Evolutionary conservation across 2,888 invertebrate species (phyloP).

Genomic region (Chironomus riparius): DNA sequence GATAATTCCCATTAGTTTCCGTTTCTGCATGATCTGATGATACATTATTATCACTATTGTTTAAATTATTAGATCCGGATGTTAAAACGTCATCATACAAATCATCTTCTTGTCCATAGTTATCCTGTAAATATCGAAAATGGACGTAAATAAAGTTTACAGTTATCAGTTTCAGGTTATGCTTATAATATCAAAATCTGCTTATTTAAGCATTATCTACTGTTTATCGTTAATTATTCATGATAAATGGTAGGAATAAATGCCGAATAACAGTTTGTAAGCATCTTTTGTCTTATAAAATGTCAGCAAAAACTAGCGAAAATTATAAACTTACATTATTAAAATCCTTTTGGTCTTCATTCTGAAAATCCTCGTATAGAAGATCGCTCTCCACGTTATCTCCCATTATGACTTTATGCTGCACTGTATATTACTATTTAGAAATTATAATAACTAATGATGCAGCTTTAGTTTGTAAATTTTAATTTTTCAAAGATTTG

Average conservation of each 20-base stretch:
- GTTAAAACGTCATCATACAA: slow-evolving; percentile 93
- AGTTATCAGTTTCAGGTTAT: slow-evolving; percentile 12
- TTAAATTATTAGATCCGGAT: slow-evolving; percentile 54
- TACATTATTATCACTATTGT: slow-evolving; percentile 53
- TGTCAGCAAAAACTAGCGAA: background rate
- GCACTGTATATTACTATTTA: too few relatives aligned
- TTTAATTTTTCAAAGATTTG: background rate
- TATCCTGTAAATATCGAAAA: slow-evolving; percentile 48
- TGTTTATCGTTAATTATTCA: background rate
- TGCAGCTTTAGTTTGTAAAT: background rate
- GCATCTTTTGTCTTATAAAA: background rate
- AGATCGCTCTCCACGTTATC: slow-evolving; percentile 91
- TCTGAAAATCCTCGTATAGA: slow-evolving; percentile 76
- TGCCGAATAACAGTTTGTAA: background rate
- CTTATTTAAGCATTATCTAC: background rate
- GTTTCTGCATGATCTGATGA: slow-evolving; percentile 51
- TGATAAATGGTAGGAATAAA: background rate
- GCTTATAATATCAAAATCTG: background rate
- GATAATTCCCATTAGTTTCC: slow-evolving; percentile 66
- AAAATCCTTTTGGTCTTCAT: slow-evolving; percentile 15
- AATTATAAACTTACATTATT: slow-evolving; percentile 40
- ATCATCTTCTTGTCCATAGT: slow-evolving; percentile 82
- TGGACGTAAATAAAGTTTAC: slow-evolving; percentile 2
- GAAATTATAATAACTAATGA: too few relatives aligned
- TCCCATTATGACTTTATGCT: slow-evolving; percentile 56